These are phyloP conservation scores for Luidia sarsii DNA, from an alignment of 53 echinoderm and acorn worm species.

Conservation along the genomic window DNA sequence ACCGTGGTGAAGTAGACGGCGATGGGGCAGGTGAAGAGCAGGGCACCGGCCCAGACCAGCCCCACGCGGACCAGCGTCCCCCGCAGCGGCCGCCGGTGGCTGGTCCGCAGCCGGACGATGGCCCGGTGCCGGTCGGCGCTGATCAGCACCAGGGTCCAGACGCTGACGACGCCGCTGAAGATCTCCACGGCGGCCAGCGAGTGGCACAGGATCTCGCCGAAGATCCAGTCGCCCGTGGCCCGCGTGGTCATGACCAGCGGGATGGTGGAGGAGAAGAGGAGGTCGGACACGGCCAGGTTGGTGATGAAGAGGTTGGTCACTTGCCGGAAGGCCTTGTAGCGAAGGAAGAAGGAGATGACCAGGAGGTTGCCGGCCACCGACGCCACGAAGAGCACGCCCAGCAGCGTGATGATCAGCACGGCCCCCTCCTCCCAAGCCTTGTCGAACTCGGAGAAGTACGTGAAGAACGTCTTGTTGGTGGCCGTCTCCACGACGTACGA, in stretches of 20 bases:
- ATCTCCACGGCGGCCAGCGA: slow-evolving; percentile 22
- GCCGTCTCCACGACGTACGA: slow-evolving; percentile 31
- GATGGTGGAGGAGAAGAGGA: slow-evolving; percentile 38
- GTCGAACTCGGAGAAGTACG: slow-evolving; percentile 64
- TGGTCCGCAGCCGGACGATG: slow-evolving; percentile 24
- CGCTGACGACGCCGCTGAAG: slow-evolving; percentile 46
- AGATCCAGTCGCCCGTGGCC: slow-evolving; percentile 50
- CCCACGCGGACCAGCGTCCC: slow-evolving; percentile 1
- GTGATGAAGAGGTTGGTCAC: slow-evolving; percentile 67
- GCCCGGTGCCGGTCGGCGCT: slow-evolving; percentile 54
- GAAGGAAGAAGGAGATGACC: slow-evolving; percentile 47
- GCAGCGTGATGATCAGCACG: slow-evolving; percentile 12
- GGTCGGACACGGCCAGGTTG: slow-evolving; percentile 59
- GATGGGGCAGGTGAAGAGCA: slow-evolving; percentile 33
- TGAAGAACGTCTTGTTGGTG: slow-evolving; percentile 35
- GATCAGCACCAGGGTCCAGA: slow-evolving; percentile 68
- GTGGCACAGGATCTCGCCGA: slow-evolving; percentile 40
- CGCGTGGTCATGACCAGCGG: slow-evolving; percentile 62
- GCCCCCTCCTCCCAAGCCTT: not conserved
- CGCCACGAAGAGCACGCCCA: slow-evolving; percentile 23
- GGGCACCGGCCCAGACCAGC: slow-evolving; percentile 28
- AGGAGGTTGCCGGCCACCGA: slow-evolving; percentile 50
- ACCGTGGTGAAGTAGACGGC: slow-evolving; percentile 19
- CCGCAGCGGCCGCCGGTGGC: not conserved
- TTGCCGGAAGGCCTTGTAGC: slow-evolving; percentile 40